These are phyloP conservation scores for Hydrolagus colliei DNA, from an alignment of 2,797 vertebrate genomes.

Conservation along the genomic window DNA sequence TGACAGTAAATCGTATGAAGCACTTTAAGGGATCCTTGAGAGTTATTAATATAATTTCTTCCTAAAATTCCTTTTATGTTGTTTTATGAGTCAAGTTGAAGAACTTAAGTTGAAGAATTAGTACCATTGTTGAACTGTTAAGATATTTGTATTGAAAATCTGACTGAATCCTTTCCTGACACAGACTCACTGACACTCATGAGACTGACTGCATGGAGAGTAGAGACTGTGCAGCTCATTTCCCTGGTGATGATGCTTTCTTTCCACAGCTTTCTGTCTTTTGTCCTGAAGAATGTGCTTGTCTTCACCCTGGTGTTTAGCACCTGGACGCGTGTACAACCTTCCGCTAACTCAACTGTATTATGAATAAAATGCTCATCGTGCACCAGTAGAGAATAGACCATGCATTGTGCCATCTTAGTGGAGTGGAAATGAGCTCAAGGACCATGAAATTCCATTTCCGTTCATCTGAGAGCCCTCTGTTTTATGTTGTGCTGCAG, in stretches of 20 bases:
- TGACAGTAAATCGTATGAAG: no score
- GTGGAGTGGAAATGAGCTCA: neutral
- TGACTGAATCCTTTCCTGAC: neutral
- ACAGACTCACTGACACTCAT: neutral
- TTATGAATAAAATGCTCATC: neutral
- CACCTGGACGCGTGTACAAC: neutral
- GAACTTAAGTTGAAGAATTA: no score
- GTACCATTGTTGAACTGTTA: no score
- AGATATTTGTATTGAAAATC: no score
- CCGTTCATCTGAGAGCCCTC: neutral
- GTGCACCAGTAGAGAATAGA: neutral
- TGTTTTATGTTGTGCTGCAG: no score
- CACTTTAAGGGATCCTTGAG: no score
- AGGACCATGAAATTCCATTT: neutral
- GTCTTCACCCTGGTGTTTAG: neutral
- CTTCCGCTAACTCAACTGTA: neutral
- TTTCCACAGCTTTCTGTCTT: neutral
- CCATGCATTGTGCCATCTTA: neutral
- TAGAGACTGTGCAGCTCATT: neutral
- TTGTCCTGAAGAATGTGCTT: neutral
- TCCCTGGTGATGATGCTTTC: neutral
- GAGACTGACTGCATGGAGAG: neutral
- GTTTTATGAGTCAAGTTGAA: no score
- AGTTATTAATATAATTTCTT: no score
- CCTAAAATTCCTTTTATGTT: no score